A percentile compares a stretch with the other conserved stretches of the same genome.
These are phyloP conservation scores for Varanus salvator DNA, from an alignment of 2,113 vertebrate species.

Conservation along the genomic window DNA sequence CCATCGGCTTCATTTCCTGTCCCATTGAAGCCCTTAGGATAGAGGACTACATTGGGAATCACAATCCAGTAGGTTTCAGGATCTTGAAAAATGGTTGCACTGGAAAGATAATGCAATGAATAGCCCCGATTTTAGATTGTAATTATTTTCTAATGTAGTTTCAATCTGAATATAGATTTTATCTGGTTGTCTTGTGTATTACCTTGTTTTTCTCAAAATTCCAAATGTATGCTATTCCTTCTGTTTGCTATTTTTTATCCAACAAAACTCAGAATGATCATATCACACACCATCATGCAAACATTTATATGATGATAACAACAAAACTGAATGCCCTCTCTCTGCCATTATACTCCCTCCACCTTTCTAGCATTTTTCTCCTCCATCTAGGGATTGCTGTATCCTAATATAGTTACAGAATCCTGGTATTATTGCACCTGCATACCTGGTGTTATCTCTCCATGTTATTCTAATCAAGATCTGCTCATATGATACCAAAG, in stretches of 20 bases:
- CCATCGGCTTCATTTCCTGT: neutral
- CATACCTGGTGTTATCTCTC: neutral
- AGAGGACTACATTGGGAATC: neutral
- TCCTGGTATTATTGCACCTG: neutral
- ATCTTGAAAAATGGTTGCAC: slow-evolving; percentile 29
- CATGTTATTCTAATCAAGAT: neutral
- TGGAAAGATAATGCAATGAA: slow-evolving; percentile 9
- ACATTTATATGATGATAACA: neutral
- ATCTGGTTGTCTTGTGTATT: neutral
- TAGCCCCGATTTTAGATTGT: neutral
- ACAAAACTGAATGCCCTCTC: neutral
- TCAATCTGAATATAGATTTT: neutral
- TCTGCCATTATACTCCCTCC: neutral
- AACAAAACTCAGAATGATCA: neutral
- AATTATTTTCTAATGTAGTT: neutral
- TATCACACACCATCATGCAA: neutral
- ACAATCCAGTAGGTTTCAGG: slow-evolving; percentile 27
- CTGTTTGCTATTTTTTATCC: neutral
- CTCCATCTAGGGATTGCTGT: neutral
- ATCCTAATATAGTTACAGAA: neutral
- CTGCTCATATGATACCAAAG: neutral
- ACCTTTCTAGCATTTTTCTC: neutral
- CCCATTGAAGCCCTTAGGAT: neutral
- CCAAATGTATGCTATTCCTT: neutral
- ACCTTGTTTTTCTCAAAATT: neutral